Evolutionary conservation across 2,888 invertebrate genomes (phyloP).

Genomic region (Cantharis flavilabris): DNA sequence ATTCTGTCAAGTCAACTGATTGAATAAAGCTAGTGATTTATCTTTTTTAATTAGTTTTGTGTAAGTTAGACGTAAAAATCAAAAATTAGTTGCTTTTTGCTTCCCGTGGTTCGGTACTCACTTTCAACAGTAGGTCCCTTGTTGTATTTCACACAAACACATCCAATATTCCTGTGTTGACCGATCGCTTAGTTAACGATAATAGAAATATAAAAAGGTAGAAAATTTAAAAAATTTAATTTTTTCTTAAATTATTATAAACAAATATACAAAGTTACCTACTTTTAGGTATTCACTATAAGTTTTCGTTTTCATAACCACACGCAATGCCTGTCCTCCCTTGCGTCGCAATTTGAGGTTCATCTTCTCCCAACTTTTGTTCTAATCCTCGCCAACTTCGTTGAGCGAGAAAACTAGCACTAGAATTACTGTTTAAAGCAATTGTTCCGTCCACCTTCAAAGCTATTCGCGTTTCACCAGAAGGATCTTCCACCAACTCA

Average conservation of each 20-base stretch:
- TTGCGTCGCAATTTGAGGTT: constrained; percentile 67
- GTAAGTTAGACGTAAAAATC: no score
- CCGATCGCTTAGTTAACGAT: no score
- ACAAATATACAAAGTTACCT: not conserved
- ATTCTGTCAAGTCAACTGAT: not conserved
- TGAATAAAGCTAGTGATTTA: not conserved
- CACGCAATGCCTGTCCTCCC: constrained; percentile 80
- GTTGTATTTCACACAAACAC: no score
- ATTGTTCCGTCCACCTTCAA: constrained; percentile 56
- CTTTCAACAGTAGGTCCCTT: no score
- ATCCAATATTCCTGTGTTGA: no score
- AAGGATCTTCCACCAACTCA: constrained; percentile 48
- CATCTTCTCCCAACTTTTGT: constrained; percentile 75
- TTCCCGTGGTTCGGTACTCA: no score
- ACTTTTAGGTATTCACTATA: not conserved
- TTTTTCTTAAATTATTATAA: not conserved
- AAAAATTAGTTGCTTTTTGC: no score
- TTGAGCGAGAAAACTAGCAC: constrained; percentile 66
- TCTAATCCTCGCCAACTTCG: constrained; percentile 88
- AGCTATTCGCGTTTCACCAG: constrained; percentile 36
- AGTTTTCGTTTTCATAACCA: constrained; percentile 65
- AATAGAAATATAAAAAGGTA: not conserved
- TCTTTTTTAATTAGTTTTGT: no score
- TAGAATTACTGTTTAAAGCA: constrained; percentile 59
- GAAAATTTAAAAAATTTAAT: not conserved